Evolutionary conservation across 2,888 invertebrate species (phyloP), one percentile per base, ranked within the genome.

Genomic region (Apocheima hispidaria): DNA sequence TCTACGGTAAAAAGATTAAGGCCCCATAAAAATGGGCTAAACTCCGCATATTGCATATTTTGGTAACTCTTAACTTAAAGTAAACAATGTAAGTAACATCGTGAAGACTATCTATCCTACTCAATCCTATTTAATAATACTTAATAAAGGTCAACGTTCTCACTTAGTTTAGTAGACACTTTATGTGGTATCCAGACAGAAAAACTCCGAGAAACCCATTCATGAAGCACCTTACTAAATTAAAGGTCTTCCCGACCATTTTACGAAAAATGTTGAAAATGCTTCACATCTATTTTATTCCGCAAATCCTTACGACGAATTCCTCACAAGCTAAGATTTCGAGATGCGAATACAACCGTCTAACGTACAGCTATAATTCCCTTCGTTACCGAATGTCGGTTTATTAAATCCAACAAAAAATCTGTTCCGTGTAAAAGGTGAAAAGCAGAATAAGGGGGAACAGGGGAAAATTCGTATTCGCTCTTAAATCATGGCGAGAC

Each of bases 401-500:
- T 81, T 82, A 83, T 86, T 83, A 86, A 83, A 81, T 81, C 77
- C 73, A 73, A 76, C 78, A 78, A 78, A 81, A 87, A 89, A 88
- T 88, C 86, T 84, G 86, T 83, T 83, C 73, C 66, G 66, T 78
- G 80, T 80, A 82, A 83, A 86, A 77, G 80, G 81, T 81, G 77
- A 77, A 81, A 77, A 73, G 77, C 75, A 79, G 69, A 59, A 56
- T 65, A 55, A 67, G 66, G 61, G 72, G 66, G 79, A 83, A 84
- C 81, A 82, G 78, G 77, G 79, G 82, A 76, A 84, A 87, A 86
- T 86, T 83, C 83, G 86, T 84, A 87, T 88, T 89, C 81, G 74
- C 78, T 78, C 81, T 82, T 91, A 91, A 91, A 91, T 90, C 90
- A 91, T 89, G 79, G 82, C 82, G 78, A 83, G 88, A 88, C 90